These are phyloP conservation scores for Struthidea cinerea DNA, from an alignment of 2,113 vertebrate species.

Conservation along the genomic window DNA sequence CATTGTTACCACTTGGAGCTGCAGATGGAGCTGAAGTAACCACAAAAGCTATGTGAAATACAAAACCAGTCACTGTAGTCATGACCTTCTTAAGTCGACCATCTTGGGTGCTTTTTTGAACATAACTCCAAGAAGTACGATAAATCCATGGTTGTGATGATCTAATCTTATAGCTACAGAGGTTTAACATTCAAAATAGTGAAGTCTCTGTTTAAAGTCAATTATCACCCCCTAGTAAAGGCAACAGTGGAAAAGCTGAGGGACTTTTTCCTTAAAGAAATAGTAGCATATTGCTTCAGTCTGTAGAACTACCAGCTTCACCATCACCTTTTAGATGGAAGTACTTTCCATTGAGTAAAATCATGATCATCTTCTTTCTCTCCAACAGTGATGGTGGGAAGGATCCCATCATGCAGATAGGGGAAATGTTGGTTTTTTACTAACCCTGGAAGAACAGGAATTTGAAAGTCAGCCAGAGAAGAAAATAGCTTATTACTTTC, in stretches of 20 bases:
- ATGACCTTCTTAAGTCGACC: not conserved
- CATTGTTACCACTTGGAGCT: not conserved
- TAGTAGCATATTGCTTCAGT: not conserved
- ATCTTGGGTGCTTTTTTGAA: not conserved
- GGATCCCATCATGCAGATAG: not conserved
- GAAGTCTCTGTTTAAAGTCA: not conserved
- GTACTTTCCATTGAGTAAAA: accelerated
- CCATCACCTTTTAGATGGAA: not conserved
- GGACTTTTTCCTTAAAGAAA: not conserved
- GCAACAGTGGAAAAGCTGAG: not conserved
- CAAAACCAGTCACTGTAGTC: not conserved
- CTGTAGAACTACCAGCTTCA: not conserved
- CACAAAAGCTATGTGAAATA: not conserved
- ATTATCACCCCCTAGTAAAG: not conserved
- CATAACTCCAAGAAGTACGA: not conserved
- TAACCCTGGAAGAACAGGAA: not conserved
- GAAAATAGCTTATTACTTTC: not conserved
- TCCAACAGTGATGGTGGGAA: not conserved
- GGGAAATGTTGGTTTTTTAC: not conserved
- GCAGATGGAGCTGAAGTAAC: not conserved
- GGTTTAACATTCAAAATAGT: not conserved
- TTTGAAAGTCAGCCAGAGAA: not conserved
- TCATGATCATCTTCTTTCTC: not conserved
- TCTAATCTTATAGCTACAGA: not conserved
- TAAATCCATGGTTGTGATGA: not conserved